phyloP scores from a whole-genome alignment of 2,797 vertebrate species.

The Fundulus diaphanus region DNA sequence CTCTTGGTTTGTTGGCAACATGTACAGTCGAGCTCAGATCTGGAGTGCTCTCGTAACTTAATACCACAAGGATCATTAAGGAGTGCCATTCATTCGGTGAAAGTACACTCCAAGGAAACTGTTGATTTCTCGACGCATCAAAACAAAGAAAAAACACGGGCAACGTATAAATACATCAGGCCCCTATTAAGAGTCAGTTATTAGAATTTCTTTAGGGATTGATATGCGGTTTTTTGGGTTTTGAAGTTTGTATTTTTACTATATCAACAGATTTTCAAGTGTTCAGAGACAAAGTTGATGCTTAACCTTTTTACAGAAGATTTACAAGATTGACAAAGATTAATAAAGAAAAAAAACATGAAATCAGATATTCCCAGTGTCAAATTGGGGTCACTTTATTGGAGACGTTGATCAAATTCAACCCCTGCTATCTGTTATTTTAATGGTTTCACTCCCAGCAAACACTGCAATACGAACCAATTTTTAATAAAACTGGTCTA shows the following conservation, averaged over 20 bases:
- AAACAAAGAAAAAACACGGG: background rate
- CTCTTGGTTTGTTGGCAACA: constrained; percentile 38
- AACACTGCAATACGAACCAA: background rate
- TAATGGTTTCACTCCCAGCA: background rate
- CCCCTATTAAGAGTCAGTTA: background rate
- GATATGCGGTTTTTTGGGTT: background rate
- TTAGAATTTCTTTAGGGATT: background rate
- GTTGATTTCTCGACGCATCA: background rate
- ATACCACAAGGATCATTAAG: constrained; percentile 10
- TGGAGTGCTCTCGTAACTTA: constrained; percentile 14
- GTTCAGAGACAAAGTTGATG: background rate
- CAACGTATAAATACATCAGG: background rate
- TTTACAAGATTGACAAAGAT: background rate
- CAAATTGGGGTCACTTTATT: background rate
- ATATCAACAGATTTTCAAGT: too few species aligned
- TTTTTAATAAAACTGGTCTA: background rate
- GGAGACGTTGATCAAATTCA: background rate
- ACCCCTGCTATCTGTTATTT: background rate
- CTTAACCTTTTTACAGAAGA: background rate
- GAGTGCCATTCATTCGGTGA: background rate
- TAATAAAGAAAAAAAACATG: background rate
- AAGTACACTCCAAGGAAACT: background rate
- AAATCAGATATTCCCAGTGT: background rate
- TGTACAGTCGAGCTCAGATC: constrained; percentile 27
- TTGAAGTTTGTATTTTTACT: too few species aligned